Evolutionary conservation across 2,888 invertebrate species (phyloP).

Genomic region (Acanthosoma haemorrhoidale): DNA sequence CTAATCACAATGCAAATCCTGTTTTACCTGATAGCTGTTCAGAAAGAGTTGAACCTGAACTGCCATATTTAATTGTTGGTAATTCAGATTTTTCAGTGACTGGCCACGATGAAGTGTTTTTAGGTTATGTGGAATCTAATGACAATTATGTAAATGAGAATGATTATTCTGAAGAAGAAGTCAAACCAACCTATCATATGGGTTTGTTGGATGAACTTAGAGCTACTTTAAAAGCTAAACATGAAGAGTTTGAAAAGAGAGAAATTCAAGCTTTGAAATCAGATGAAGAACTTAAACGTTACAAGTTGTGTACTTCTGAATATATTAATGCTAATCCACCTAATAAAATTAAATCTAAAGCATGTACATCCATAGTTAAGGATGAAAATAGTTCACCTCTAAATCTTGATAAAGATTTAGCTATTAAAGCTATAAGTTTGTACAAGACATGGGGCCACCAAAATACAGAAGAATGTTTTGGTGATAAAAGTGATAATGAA

Average conservation of each 20-base stretch:
- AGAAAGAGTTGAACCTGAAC: not conserved
- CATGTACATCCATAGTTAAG: too few relatives aligned
- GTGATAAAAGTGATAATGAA: not conserved
- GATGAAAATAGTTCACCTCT: too few relatives aligned
- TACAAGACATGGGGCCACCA: not conserved
- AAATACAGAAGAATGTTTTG: not conserved
- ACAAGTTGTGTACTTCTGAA: not conserved
- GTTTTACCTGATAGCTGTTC: not conserved
- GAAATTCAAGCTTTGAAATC: conserved; percentile 7
- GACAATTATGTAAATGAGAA: not conserved
- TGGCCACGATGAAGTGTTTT: conserved; percentile 13
- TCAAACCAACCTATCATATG: not conserved
- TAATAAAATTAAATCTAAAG: too few relatives aligned
- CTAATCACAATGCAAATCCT: not conserved
- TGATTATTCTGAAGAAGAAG: not conserved
- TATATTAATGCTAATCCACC: not conserved
- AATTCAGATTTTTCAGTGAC: conserved; percentile 17
- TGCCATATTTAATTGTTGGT: not conserved
- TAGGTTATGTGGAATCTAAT: not conserved
- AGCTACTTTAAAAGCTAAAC: not conserved
- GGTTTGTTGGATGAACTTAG: conserved; percentile 5
- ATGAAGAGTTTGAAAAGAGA: not conserved
- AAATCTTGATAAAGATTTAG: not conserved
- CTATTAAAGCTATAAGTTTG: not conserved
- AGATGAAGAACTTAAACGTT: conserved; percentile 3